Conservation (phyloP, 2,113 vertebrate genomes). For the Phylloscopus trochilus region DNA sequence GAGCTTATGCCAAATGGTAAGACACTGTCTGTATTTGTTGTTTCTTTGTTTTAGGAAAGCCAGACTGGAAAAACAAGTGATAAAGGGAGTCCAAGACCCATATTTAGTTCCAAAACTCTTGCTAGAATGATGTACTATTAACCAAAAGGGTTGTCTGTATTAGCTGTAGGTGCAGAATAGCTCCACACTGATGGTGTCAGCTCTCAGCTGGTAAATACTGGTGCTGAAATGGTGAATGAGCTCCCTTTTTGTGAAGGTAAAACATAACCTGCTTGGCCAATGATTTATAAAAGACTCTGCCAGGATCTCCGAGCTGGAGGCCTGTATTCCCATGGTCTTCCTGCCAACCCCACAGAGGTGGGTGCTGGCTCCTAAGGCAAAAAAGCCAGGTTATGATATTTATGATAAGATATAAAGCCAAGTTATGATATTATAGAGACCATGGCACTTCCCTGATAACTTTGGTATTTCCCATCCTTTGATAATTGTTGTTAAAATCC, state of each 20-base stretch:
- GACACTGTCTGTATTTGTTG: neutral
- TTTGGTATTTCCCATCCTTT: neutral
- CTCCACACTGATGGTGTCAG: neutral
- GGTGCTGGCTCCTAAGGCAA: neutral
- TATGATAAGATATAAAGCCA: too few relatives aligned
- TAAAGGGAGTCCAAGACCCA: neutral
- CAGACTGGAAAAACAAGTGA: neutral
- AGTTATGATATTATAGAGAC: neutral
- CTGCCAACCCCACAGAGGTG: neutral
- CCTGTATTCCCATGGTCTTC: neutral
- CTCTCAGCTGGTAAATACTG: neutral
- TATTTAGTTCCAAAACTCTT: neutral
- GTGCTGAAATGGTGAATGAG: neutral
- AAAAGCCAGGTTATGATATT: neutral
- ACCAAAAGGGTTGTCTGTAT: neutral
- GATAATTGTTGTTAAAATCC: neutral
- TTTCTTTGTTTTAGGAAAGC: neutral
- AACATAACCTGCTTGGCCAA: neutral
- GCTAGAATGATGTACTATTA: neutral
- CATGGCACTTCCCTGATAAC: neutral
- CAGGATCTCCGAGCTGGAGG: neutral
- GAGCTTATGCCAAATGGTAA: slow-evolving; percentile 93
- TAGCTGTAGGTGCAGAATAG: neutral
- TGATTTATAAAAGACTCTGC: neutral
- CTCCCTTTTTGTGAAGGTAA: neutral